These are phyloP conservation scores for Dicerorhinus sumatrensis DNA, from an alignment of 2,113 vertebrate genomes.

Conservation along the genomic window DNA sequence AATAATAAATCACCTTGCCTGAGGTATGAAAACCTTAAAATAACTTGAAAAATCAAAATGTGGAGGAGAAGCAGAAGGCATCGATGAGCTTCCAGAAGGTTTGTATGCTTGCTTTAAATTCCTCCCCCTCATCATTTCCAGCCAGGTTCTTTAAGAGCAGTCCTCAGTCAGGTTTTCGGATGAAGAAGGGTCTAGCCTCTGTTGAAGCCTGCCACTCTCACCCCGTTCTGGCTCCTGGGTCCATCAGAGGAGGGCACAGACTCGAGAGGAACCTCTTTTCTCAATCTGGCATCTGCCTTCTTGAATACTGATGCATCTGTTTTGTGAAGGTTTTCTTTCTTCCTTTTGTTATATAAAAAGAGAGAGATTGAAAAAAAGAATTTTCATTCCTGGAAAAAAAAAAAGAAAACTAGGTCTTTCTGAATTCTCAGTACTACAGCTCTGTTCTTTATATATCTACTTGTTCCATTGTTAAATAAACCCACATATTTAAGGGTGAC, in stretches of 20 bases:
- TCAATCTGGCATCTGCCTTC: constrained; percentile 10
- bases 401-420: constrained; percentile 57
- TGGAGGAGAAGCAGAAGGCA: constrained; percentile 47
- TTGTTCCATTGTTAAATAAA: constrained; percentile 78
- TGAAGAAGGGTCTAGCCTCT: background rate
- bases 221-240: rapidly evolving
- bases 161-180: background rate
- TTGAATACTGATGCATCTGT: constrained; percentile 9
- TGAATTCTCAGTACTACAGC: constrained; percentile 34
- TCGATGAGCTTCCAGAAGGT: constrained; percentile 37
- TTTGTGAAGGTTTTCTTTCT: constrained; percentile 46
- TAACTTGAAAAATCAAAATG: constrained; percentile 74
- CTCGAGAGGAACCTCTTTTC: background rate
- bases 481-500: constrained; percentile 71
- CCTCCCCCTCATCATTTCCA: constrained; percentile 40
- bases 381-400: background rate
- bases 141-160: constrained; percentile 26
- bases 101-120: constrained; percentile 42
- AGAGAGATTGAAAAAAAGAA: background rate
- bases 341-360: constrained; percentile 63
- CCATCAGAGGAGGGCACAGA: background rate
- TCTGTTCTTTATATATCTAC: constrained; percentile 73
- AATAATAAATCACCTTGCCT: constrained; percentile 81
- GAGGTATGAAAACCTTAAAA: constrained; percentile 78
- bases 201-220: background rate